Conservation (phyloP, 2,888 invertebrate genomes). For the Hemistola chrysoprasaria region DNA sequence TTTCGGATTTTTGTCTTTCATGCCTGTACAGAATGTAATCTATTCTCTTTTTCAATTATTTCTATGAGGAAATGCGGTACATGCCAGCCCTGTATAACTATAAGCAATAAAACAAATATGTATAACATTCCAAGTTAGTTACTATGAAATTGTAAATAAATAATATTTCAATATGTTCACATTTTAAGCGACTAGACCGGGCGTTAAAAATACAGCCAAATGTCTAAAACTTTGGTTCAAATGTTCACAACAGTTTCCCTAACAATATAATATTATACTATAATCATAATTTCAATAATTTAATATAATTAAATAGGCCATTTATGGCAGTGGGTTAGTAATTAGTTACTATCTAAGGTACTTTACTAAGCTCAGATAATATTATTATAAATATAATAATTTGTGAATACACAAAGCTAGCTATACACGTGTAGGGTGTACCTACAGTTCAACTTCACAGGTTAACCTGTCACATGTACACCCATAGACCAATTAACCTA, state of each 20-base stretch:
- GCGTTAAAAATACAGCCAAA: conserved; percentile 62
- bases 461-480: too few species aligned
- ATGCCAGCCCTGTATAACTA: too few species aligned
- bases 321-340: conserved; percentile 62
- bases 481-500: too few species aligned
- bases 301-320: conserved; percentile 58
- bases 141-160: conserved; percentile 50
- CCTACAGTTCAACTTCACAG: too few species aligned
- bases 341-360: conserved; percentile 30
- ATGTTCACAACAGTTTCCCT: conserved; percentile 53
- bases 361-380: conserved; percentile 42
- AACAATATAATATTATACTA: conserved; percentile 35
- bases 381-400: conserved; percentile 6
- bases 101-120: conserved; percentile 16
- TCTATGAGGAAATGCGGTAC: too few species aligned
- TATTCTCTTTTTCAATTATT: too few species aligned
- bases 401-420: too few species aligned
- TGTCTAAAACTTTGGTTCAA: conserved; percentile 71
- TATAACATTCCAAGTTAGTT: conserved; percentile 10
- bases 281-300: conserved; percentile 36
- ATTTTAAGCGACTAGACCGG: conserved; percentile 67
- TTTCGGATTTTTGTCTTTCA: too few species aligned
- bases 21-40: too few species aligned
- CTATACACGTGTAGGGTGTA: too few species aligned
- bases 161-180: conserved; percentile 49